Evolutionary conservation across 2,113 vertebrate genomes (phyloP).

Genomic region (Tretioscincus oriximinensis): DNA sequence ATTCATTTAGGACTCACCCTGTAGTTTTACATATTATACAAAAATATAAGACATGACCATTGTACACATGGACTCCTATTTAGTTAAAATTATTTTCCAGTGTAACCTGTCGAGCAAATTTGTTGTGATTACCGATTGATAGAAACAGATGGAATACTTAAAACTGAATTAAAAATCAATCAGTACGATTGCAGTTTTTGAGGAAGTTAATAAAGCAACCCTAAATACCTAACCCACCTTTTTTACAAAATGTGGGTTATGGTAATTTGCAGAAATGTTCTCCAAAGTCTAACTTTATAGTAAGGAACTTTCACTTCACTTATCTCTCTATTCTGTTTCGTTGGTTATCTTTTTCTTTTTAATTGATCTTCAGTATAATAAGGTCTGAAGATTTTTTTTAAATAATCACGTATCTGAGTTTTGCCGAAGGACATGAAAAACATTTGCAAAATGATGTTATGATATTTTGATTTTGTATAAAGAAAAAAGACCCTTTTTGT

Average conservation of each 20-base stretch:
- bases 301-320: slow-evolving; percentile 69
- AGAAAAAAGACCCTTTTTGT: not conserved
- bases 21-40: not conserved
- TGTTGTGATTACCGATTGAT: not conserved
- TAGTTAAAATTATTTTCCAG: not conserved
- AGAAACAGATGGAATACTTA: not conserved
- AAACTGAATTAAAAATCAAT: not conserved
- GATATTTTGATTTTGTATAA: slow-evolving; percentile 31
- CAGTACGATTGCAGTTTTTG: not conserved
- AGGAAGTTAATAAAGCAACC: slow-evolving; percentile 62
- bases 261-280: slow-evolving; percentile 49
- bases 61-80: not conserved
- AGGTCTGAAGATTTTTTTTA: not conserved
- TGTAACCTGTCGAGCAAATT: not conserved
- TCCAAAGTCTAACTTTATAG: slow-evolving; percentile 63
- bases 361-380: slow-evolving; percentile 17
- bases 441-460: not conserved
- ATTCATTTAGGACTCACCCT: not conserved
- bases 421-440: not conserved
- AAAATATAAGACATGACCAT: not conserved
- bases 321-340: slow-evolving; percentile 48
- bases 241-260: slow-evolving; percentile 58
- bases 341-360: slow-evolving; percentile 35
- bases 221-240: slow-evolving; percentile 52
- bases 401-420: not conserved